These are phyloP conservation scores for Enteromius trimaculatus DNA, from an alignment of 2,797 vertebrate genomes.

Conservation along the genomic window DNA sequence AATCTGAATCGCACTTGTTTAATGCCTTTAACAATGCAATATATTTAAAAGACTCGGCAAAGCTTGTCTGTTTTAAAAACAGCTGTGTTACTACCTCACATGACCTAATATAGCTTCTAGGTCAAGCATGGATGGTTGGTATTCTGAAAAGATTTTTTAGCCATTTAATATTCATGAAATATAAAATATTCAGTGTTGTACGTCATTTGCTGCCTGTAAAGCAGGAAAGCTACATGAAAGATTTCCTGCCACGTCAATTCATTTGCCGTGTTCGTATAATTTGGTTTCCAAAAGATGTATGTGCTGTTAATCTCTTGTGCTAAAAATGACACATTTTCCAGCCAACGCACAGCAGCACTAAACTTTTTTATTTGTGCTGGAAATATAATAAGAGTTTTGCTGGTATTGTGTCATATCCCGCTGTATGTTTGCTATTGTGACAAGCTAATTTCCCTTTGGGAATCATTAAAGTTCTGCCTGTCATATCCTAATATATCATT, in stretches of 20 bases:
- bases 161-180: constrained; percentile 58
- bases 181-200: constrained; percentile 48
- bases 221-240: constrained; percentile 44
- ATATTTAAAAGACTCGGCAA: constrained; percentile 22
- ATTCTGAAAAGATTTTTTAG: constrained; percentile 46
- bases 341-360: neutral
- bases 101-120: constrained; percentile 47
- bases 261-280: constrained; percentile 65
- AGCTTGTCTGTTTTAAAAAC: constrained; percentile 25
- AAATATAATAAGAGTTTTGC: constrained; percentile 26
- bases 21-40: neutral
- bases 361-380: constrained; percentile 8
- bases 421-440: constrained; percentile 27
- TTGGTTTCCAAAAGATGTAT: constrained; percentile 73
- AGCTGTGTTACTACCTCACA: constrained; percentile 5
- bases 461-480: constrained; percentile 16
- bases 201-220: constrained; percentile 49
- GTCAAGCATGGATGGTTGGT: constrained; percentile 46
- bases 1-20: constrained; percentile 5
- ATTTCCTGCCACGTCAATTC: constrained; percentile 53
- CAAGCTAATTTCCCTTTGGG: constrained; percentile 3
- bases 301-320: constrained; percentile 71
- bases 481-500: neutral
- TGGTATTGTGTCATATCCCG: neutral
- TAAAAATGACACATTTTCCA: constrained; percentile 74